Evolutionary conservation across 2,113 vertebrate species (phyloP), one percentile per base, ranked within the genome.

Genomic region (Saiga tatarica): DNA sequence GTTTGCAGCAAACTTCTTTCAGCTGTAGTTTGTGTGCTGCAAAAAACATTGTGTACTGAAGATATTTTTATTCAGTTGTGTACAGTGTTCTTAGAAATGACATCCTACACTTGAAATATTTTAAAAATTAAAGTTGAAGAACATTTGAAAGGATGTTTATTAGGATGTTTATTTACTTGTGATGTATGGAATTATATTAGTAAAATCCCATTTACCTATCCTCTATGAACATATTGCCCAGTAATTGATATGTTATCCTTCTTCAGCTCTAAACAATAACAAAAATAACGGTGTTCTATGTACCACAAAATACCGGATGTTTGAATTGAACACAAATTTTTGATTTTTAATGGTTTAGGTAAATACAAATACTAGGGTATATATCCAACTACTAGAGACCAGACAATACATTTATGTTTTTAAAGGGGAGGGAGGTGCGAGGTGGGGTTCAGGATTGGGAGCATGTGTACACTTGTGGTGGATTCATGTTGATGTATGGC

Each of bases 1-100:
- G 39, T 79, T 71, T 53, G 13, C 1, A 74, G 25, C 42, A 53
- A 83, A 87, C 6, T 81, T 98, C 36, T 62, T 89, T 93, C 17
- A 79, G 15, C 21, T 30, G 7, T 53, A 6, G 17, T 82, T 53
- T 57, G 67, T 39, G 67, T 23, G 0, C 14, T 59, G 9, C 1
- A 59, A 52, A 14, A 96, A 28, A 89, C 57, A 71, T 76, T 90
- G 1, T 71, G 7, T 57, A 52, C 10, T 83, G 33, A 93, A 47
- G 57, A 19, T 60, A 47, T 86, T 91, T 64, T 83, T 17, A 74
- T 74, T 82, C 26, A 85, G 16, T 86, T 95, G 1, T 82, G 2
- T 28, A 21, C 28, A 30, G 42, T 33, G 0, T 82, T 71, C 50
- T 87, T 81, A 76, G 52, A 84, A 42, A 87, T 57, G 23, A 1